A percentile compares a stretch with the other conserved stretches of the same genome.
phyloP scores from a whole-genome alignment of 2,113 vertebrate species.

The Oceanodroma tethys region DNA sequence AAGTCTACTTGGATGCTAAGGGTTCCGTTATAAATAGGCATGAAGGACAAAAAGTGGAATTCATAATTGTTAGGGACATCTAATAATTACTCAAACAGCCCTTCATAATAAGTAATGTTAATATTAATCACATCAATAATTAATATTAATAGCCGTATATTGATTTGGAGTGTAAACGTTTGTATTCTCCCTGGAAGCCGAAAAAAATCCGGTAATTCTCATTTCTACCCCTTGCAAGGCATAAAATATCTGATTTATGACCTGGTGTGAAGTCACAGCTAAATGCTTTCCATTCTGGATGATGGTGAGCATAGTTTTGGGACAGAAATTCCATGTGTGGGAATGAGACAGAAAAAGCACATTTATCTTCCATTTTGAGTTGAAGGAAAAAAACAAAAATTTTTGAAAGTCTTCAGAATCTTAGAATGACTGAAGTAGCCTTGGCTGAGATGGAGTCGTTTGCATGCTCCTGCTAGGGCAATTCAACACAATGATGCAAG shows the following conservation, averaged over 20 bases:
- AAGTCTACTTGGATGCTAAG: background rate
- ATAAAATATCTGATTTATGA: background rate
- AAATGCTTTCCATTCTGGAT: background rate
- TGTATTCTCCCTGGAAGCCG: background rate
- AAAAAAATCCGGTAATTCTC: background rate
- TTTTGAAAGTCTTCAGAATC: background rate
- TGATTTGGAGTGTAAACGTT: background rate
- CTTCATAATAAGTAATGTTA: background rate
- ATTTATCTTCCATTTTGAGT: background rate
- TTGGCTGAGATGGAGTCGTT: background rate
- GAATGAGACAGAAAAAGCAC: background rate
- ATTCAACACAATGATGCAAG: background rate
- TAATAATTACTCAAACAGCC: background rate
- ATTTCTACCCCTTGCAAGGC: background rate
- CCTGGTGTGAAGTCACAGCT: background rate
- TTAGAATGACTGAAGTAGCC: background rate
- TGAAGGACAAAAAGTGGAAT: background rate
- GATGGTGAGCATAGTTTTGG: background rate
- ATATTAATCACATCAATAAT: background rate
- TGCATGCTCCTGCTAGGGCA: background rate
- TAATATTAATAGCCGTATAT: background rate
- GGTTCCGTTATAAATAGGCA: background rate
- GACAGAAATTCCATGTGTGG: background rate
- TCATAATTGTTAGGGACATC: background rate
- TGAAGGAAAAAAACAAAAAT: accelerated